Percentiles rank a stretch among this genome's conserved stretches.
Conservation (phyloP, 2,797 vertebrate genomes). For the Xiphorhynchus erythropygius region DNA sequence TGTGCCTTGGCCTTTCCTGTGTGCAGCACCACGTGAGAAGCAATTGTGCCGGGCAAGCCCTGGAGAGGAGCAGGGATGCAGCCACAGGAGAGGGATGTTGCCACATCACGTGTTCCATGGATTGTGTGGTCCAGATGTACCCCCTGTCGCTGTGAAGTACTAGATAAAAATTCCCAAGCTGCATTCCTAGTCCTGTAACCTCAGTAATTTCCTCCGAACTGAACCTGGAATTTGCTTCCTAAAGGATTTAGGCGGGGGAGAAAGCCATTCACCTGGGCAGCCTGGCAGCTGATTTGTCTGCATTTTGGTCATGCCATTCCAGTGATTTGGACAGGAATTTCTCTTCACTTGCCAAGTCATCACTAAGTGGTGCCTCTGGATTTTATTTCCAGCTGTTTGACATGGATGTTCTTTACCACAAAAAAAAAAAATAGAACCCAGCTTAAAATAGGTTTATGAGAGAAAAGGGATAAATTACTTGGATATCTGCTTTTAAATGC, state of each 20-base stretch:
- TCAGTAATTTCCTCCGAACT: background rate
- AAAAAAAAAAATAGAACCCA: background rate
- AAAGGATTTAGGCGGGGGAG: background rate
- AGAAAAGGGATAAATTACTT: background rate
- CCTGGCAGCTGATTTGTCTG: background rate
- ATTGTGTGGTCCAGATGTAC: accelerated
- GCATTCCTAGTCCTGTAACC: background rate
- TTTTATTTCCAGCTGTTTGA: background rate
- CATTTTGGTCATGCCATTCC: accelerated
- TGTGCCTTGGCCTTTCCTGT: background rate
- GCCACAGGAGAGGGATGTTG: background rate
- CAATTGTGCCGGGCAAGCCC: background rate
- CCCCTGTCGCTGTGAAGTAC: background rate
- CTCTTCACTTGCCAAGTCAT: background rate
- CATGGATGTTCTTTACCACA: background rate
- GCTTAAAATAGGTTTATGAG: background rate
- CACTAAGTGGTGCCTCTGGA: background rate
- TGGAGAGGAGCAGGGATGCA: background rate
- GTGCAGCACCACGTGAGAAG: background rate
- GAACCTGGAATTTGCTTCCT: background rate
- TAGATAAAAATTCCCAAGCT: background rate
- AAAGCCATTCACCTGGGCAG: background rate
- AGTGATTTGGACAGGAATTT: background rate
- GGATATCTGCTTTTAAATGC: background rate
- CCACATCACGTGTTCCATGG: accelerated